Base-by-base conservation (phyloP, 1,140 invertebrate genomes). In the Phymastichus coffea region DNA sequence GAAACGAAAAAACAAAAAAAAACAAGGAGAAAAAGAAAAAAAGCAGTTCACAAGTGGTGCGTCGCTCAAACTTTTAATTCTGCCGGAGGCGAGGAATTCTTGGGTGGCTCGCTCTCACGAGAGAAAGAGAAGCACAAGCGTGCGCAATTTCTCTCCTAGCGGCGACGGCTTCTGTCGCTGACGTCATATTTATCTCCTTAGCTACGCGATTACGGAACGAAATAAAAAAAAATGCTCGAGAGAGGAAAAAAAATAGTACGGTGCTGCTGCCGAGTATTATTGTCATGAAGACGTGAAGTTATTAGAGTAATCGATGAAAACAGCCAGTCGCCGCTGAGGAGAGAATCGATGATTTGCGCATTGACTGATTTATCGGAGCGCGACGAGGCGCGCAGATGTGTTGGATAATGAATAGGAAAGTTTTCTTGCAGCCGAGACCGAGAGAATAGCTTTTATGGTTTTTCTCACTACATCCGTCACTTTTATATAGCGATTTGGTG, bases 131-230 rank as follows among this genome's bases (percentile, higher is more conserved):
- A n/a, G n/a, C n/a, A n/a, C n/a, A n/a, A n/a, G n/a, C n/a, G n/a
- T n/a, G n/a, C n/a, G n/a, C n/a, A n/a, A n/a, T 15, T 2, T 28
- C 25, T 47, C 64, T 56, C 51, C 68, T 37, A 48, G 55, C 63
- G 57, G 53, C 64, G 48, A 66, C 64, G 57, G 67, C 62, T 65
- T 66, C 69, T 73, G 70, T 57, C 63, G 61, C 69, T 72, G 72
- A 72, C 71, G 65, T 73, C 65, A 68, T 73, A 75, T 75, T 75
- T 72, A 74, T 75, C 70, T 73, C 69, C 68, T 66, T 68, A 73
- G 73, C 73, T 72, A 65, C 63, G 58, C 69, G 70, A 74, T 73
- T 74, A 74, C 69, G 57, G 33, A 37, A 3, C 33, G 2, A 4
- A 10, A 22, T 20, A 20, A 7, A 22, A 43, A 19, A 4, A 8